Base-by-base conservation (phyloP, 1,140 invertebrate species). In the Pteromalus puparum region DNA sequence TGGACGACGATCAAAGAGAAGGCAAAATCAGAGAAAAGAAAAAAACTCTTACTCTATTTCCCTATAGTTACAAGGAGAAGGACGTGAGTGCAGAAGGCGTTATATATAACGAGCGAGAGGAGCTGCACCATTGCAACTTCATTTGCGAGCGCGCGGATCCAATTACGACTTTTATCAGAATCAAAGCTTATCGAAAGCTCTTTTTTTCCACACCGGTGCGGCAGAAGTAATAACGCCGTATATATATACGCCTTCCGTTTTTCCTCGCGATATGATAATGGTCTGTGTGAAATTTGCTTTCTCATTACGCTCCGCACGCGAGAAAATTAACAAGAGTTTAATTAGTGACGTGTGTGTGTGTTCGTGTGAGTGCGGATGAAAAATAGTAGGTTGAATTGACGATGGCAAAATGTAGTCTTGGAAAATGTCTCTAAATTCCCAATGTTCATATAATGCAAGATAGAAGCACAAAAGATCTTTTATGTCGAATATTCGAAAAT, bases 121-220 rank as follows among this genome's bases (percentile, higher is more conserved):
- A 70, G 7, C 38, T 10, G 38, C 38, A 70, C 34, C 42, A 38
- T 87, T 85, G 81, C 34, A 85, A 80, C 75, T 77, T 77, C 24
- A 34, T 61, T 77, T 61, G 67, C 46, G 1, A 24, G 42, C 10
- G 4, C 13, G 15, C 28, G 48, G 13, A 53, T 77, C 42, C 75
- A 26, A 28, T 77, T 77, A 77, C 2, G 18, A 48, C 15, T 61
- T 42, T 77, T 77, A 77, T 77, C 75, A 18, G 48, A 77, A 77
- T 61, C 75, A 28, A 77, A 21, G 26, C 46, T 77, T 30, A 26
- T 77, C 75, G 46, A 30, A 28, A 61, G 6, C 53, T 61, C 53
- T 61, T 61, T 61, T 48, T 48, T 15, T 18, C 46, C 46, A 18
- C 46, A 48, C 46, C 46, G 46, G 13, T 0, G 30, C 5, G 18